These are phyloP conservation scores for Sepiola atlantica DNA, from an alignment of 2,888 invertebrate genomes.

Conservation along the genomic window DNA sequence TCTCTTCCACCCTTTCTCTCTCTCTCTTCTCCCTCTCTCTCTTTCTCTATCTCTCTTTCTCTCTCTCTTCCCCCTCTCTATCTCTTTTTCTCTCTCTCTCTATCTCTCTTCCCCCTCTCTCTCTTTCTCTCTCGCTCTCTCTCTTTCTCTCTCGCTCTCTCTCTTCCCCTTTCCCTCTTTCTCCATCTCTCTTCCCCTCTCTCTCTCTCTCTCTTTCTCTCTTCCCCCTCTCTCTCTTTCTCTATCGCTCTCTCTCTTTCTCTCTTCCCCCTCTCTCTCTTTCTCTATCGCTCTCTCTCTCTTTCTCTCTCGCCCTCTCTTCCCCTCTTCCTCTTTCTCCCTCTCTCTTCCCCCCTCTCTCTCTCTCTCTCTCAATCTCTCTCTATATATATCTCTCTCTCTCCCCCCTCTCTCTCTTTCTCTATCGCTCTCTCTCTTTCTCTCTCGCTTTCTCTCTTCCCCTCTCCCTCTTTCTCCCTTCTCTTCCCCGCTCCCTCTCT, in stretches of 20 bases:
- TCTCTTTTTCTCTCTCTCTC: neutral
- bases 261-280: neutral
- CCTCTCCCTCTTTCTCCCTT: neutral
- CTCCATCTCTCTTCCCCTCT: neutral
- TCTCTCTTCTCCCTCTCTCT: neutral
- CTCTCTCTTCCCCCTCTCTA: neutral
- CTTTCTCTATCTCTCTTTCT: constrained; percentile 33
- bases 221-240: neutral
- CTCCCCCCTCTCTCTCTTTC: neutral
- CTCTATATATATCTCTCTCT: too few relatives aligned
- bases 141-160: neutral
- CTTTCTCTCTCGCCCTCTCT: neutral
- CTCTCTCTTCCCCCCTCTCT: neutral
- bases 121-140: neutral
- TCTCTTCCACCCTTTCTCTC: too few relatives aligned
- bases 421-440: neutral
- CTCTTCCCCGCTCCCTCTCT: neutral
- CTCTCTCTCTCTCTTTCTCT: neutral
- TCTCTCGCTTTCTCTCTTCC: neutral
- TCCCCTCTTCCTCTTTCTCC: constrained; percentile 34
- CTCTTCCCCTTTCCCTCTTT: neutral
- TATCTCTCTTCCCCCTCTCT: constrained; percentile 44
- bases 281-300: neutral
- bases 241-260: neutral
- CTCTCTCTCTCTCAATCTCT: too few relatives aligned